phyloP scores from a whole-genome alignment of 1,140 invertebrate species.

The Magallana angulata region DNA sequence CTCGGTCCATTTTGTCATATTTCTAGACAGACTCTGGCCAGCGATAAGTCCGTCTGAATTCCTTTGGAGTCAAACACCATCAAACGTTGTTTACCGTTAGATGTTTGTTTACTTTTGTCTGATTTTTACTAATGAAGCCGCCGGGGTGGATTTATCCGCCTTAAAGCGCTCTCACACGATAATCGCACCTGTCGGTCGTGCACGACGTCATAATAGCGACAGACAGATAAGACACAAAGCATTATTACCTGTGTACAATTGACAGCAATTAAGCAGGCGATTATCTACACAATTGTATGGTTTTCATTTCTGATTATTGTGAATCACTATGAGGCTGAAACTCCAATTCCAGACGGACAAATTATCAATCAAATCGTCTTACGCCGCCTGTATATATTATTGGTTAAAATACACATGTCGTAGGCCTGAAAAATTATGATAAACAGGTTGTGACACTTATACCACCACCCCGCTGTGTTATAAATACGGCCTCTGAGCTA shows the following conservation, averaged over 20 bases:
- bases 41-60: slow-evolving; percentile 12
- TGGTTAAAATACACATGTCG: slow-evolving; percentile 2
- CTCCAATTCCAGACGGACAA: background rate
- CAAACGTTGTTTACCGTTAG: slow-evolving; percentile 32
- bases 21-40: background rate
- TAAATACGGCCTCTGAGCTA: background rate
- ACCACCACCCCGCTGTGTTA: background rate
- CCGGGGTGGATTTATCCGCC: background rate
- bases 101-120: slow-evolving; percentile 9
- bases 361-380: slow-evolving; percentile 16
- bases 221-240: slow-evolving; percentile 14
- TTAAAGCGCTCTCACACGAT: background rate
- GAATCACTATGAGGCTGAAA: background rate
- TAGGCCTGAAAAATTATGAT: background rate
- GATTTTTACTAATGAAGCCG: slow-evolving; percentile 7
- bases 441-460: slow-evolving; percentile 14
- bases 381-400: background rate
- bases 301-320: background rate
- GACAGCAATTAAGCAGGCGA: background rate
- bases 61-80: background rate
- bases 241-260: background rate
- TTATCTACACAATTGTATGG: background rate
- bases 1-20: no score
- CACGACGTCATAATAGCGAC: background rate
- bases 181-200: slow-evolving; percentile 13